Evolutionary conservation across 53 echinoderm and acorn worm genomes (phyloP).

Genomic region (Luidia sarsii): DNA sequence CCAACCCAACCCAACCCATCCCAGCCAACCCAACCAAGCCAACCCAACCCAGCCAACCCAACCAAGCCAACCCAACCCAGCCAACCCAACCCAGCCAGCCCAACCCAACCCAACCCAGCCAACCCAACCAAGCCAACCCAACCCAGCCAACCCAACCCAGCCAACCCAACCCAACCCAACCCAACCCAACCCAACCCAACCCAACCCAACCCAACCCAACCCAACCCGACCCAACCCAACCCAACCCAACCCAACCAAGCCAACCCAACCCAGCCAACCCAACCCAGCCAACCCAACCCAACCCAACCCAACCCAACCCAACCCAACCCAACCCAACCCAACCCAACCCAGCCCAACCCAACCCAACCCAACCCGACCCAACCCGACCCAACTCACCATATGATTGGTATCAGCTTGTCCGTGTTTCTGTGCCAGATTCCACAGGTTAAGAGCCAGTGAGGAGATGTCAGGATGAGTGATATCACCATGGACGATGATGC

Average conservation of each 20-base stretch:
- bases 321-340: no score
- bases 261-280: not conserved
- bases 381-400: slow-evolving; percentile 65
- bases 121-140: not conserved
- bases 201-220: not conserved
- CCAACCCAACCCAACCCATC: not conserved
- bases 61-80: not conserved
- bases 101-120: not conserved
- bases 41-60: not conserved
- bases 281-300: not conserved
- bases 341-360: no score
- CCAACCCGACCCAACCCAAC: slow-evolving; percentile 2
- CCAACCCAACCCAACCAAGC: not conserved
- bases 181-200: not conserved
- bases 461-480: slow-evolving; percentile 68
- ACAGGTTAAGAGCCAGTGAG: slow-evolving; percentile 85
- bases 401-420: slow-evolving; percentile 90
- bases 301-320: no score
- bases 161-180: not conserved
- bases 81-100: slow-evolving; percentile 5
- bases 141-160: not conserved
- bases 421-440: slow-evolving; percentile 98
- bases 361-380: no score
- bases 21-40: not conserved
- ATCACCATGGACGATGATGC: slow-evolving; percentile 81